Conservation (phyloP, 2,797 vertebrate species). For the Tachyglossus aculeatus region DNA sequence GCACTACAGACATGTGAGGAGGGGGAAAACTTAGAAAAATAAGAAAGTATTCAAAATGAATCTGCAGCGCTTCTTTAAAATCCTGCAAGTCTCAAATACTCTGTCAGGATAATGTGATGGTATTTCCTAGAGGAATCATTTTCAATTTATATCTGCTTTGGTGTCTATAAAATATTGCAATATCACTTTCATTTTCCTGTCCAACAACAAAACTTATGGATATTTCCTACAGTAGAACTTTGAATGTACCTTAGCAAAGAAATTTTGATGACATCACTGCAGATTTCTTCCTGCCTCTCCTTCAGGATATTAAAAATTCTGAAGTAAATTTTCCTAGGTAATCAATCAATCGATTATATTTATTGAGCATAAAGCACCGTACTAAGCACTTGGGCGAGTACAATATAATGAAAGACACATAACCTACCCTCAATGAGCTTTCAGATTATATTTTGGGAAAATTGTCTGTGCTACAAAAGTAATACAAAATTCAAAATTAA, state of each 20-base stretch:
- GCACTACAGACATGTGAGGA: too few species aligned
- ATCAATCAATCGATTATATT: too few species aligned
- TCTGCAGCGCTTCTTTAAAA: neutral
- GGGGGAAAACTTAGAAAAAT: neutral
- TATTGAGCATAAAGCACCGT: too few species aligned
- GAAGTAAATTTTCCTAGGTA: neutral
- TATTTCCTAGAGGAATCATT: conserved; percentile 5
- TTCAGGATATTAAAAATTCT: neutral
- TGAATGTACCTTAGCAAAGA: neutral
- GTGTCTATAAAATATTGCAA: neutral
- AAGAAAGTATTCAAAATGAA: neutral
- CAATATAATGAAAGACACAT: too few species aligned
- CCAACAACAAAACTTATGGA: too few species aligned
- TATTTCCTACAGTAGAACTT: neutral
- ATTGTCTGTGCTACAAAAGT: too few species aligned
- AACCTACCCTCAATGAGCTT: too few species aligned
- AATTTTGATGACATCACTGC: neutral
- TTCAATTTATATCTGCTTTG: neutral
- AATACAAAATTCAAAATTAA: neutral
- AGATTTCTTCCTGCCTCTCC: conserved; percentile 15
- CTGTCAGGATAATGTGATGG: neutral
- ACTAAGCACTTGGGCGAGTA: too few species aligned
- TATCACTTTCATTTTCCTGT: too few species aligned
- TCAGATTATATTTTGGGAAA: too few species aligned
- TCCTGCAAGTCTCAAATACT: neutral